Base-by-base conservation (phyloP, 1,140 invertebrate species). In the Panonychus citri region DNA sequence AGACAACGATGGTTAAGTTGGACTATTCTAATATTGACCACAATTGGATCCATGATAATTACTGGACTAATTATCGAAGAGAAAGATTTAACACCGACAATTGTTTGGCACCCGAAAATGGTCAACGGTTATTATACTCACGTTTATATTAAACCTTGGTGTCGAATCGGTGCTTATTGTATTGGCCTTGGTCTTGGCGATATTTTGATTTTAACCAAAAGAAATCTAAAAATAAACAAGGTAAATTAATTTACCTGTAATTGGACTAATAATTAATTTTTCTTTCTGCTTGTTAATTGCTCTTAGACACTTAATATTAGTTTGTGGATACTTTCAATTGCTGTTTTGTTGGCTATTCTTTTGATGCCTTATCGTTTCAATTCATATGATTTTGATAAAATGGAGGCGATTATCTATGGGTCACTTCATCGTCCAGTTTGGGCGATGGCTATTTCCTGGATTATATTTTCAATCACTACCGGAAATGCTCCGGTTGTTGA, bases 401-500 rank as follows among this genome's bases (percentile, higher is more conserved):
- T 21, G 5, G 43, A 46, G n/a, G 42, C 78, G 1, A 81, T 85
- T 12, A 53, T 70, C 10, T 73, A 71, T 58, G 64, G 64, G 26
- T 59, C 65, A 15, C 56, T 69, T 1, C 64, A 66, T 39, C 62
- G 67, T 43, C 64, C 68, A 2, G 40, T 66, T 15, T 75, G 71
- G 70, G 64, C 65, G 3, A 49, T 65, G 15, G 68, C 63, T 37
- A 62, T 74, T 25, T 67, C 66, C 13, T 75, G 72, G 71, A 62
- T 74, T 30, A 69, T 74, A 53, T 73, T 68, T 63, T 68, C 69
- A 0, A 73, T 71, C 56, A 62, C 66, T 54, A 65, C 66, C 50
- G 65, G 65, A 13, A 52, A 61, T 53, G 61, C 57, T 39, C 57
- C 62, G 57, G 53, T 73, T 30, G 79, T 84, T 25, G 77, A 80